Evolutionary conservation across 2,113 vertebrate genomes (phyloP), one percentile per base, ranked within the genome.

Genomic region (Cyphomyrus plagiostoma): DNA sequence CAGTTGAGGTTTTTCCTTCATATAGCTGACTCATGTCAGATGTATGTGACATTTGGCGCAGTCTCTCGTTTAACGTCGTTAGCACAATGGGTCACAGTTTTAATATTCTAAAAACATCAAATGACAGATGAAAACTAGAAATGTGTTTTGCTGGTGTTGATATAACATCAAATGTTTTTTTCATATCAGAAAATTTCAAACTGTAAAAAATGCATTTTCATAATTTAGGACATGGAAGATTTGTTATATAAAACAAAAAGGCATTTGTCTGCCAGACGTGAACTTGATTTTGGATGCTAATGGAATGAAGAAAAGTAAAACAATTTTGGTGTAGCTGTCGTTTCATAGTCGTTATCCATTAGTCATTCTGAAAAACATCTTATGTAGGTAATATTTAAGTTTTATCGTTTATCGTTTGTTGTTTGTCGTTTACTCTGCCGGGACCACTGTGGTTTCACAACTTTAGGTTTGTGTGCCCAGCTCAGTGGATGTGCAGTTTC

Each of bases 131-230:
- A 80, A 80, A 42, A 42, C 35, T 42, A 80, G 74, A 39, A 80
- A 80, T 19, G 35, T 42, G 30, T 42, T 39, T 80, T 80, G 15
- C 74, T 39, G 26, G 13, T 77, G 35, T 15, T 70, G 62, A 70
- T 70, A 70, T 70, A 13, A 30, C 10, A 70, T 70, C 26, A 70
- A 80, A 13, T 17, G 30, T 8, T 42, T 39, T 80, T 80, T 42
- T 80, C 70, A 77, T 30, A 77, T 15, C 30, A 77, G 70, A 77
- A 39, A 39, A 77, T 39, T 39, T 5, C 30, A 77, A 39, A 77
- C 30, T 77, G 13, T 80, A 80, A 80, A 80, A 80, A 80, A 80
- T 80, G 74, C 74, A 85, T 85, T 49, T 85, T 49, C 21, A n/a
- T 85, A 85, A n/a, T 46, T 46, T 85, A 48, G 10, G 46, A 46